These are phyloP conservation scores for Gambusia holbrooki DNA, from an alignment of 2,113 vertebrate genomes.

Conservation along the genomic window DNA sequence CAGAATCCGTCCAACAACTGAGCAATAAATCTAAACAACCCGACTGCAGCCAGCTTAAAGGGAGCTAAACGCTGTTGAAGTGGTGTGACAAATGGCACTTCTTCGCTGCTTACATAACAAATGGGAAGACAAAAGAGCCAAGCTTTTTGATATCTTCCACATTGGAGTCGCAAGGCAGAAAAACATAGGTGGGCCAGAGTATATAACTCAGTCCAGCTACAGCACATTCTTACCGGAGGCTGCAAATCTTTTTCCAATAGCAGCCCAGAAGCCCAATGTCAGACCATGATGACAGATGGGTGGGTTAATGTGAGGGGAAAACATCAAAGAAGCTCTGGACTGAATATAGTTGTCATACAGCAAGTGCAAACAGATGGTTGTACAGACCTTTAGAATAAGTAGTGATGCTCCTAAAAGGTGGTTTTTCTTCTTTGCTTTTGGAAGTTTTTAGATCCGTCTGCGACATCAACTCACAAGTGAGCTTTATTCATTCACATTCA, in stretches of 20 bases:
- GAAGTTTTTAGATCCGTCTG: neutral
- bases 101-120: slow-evolving; percentile 3
- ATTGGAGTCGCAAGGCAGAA: neutral
- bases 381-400: neutral
- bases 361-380: neutral
- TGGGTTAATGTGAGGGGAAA: neutral
- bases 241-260: neutral
- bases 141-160: slow-evolving; percentile 3
- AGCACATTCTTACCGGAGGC: neutral
- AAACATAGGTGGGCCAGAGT: neutral
- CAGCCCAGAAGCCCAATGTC: neutral
- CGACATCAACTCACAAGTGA: neutral
- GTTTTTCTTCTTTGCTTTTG: neutral
- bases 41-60: slow-evolving; percentile 36
- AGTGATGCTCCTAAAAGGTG: neutral
- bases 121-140: slow-evolving; percentile 2
- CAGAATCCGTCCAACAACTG: slow-evolving; percentile 58
- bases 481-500: too few relatives aligned
- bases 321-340: neutral
- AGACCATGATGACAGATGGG: neutral
- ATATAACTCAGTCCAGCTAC: neutral
- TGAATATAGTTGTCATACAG: neutral
- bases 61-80: slow-evolving; percentile 54
- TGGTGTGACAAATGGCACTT: slow-evolving; percentile 39
- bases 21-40: slow-evolving; percentile 62